A percentile compares a stretch with the other conserved stretches of the same genome.
Evolutionary conservation across 92 coral and sea anemone genomes (phyloP).

Genomic region (Parazoanthus atlanticus): DNA sequence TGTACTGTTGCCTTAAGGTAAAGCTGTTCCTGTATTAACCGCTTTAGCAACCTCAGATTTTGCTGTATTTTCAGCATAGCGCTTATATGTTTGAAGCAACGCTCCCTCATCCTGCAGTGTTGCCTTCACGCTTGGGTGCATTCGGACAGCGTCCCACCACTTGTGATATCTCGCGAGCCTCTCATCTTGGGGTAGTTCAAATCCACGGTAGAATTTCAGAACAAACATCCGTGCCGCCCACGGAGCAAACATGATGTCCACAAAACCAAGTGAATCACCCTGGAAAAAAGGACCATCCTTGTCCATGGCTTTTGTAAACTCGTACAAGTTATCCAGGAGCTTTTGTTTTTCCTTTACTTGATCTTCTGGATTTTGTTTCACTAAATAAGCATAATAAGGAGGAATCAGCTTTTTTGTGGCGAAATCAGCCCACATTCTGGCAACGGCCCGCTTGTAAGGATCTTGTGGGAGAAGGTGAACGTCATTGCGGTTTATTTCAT

Average conservation of each 20-base stretch:
- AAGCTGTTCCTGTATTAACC: conserved; percentile 36
- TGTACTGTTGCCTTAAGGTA: conserved; percentile 23
- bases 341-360: conserved; percentile 55
- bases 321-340: conserved; percentile 33
- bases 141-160: conserved; percentile 66
- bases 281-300: conserved; percentile 65
- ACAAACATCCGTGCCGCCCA: conserved; percentile 66
- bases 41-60: conserved; percentile 64
- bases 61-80: conserved; percentile 28
- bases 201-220: conserved; percentile 64
- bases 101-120: conserved; percentile 47
- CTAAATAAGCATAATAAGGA: conserved; percentile 56
- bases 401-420: conserved; percentile 70
- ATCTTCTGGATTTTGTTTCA: conserved; percentile 62
- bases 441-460: conserved; percentile 69
- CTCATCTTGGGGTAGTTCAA: conserved; percentile 61
- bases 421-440: conserved; percentile 83
- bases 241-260: conserved; percentile 82
- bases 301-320: conserved; percentile 70
- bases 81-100: not conserved
- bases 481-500: conserved; percentile 62
- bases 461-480: conserved; percentile 62
- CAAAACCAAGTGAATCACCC: conserved; percentile 63
- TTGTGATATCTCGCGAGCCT: conserved; percentile 64
- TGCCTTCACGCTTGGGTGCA: conserved; percentile 57